Conservation (phyloP, 2,113 vertebrate species). For the Orientallactaga bullata region DNA sequence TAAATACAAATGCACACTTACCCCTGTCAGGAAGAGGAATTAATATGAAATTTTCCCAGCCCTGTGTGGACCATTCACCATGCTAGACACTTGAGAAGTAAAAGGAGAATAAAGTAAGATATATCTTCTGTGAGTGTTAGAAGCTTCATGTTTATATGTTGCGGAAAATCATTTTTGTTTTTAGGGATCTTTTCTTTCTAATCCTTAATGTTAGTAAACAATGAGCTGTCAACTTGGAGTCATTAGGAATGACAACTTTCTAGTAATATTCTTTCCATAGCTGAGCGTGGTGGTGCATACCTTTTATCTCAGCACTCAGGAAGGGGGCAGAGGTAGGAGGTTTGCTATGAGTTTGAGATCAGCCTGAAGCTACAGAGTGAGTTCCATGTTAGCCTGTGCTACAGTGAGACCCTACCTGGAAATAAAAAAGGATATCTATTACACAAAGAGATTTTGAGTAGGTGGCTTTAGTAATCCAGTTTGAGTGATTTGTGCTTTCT, state of each 20-base stretch:
- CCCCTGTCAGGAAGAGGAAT: slow-evolving; percentile 6
- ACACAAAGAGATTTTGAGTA: background rate
- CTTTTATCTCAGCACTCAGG: too few species aligned
- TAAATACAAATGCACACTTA: background rate
- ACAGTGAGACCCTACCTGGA: too few species aligned
- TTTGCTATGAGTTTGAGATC: too few species aligned
- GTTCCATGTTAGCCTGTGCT: too few species aligned
- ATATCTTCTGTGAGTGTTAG: background rate
- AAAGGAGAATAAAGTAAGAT: background rate
- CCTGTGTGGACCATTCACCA: background rate
- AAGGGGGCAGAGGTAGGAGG: too few species aligned
- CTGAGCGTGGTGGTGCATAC: too few species aligned
- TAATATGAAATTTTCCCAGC: slow-evolving; percentile 3
- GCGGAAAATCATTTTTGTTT: slow-evolving; percentile 2
- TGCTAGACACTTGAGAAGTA: slow-evolving; percentile 12
- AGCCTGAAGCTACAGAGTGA: too few species aligned
- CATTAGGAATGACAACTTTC: background rate
- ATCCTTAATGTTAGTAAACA: background rate
- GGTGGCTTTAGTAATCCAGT: too few species aligned
- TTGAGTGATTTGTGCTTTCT: background rate
- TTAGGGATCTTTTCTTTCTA: background rate
- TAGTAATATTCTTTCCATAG: background rate
- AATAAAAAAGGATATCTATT: too few species aligned
- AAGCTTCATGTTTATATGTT: slow-evolving; percentile 14
- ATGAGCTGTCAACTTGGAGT: background rate